These are phyloP conservation scores for Ephestia elutella DNA, from an alignment of 1,140 invertebrate species.

Conservation along the genomic window DNA sequence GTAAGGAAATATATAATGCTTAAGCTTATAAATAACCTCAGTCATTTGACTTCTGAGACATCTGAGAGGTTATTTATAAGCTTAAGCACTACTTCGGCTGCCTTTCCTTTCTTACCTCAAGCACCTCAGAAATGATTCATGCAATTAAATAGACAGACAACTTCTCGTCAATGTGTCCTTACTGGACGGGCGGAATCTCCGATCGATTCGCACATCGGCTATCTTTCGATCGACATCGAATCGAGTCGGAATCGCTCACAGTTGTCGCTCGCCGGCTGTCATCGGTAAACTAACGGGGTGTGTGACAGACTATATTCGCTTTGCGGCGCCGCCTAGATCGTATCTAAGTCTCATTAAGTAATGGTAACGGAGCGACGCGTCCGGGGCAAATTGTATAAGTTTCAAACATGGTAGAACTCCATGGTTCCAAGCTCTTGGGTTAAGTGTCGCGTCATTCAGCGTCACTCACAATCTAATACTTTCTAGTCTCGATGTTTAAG, in stretches of 20 bases:
- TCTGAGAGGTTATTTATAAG: no score
- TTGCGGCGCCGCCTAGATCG: conserved; percentile 44
- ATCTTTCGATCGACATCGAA: conserved; percentile 30
- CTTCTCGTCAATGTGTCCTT: conserved; percentile 13
- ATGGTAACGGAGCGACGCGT: conserved; percentile 55
- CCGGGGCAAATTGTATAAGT: conserved; percentile 49
- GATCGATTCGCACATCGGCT: conserved; percentile 37
- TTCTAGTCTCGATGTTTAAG: neutral
- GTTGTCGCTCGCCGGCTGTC: conserved; percentile 47
- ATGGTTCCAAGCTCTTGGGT: no score
- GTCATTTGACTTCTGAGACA: no score
- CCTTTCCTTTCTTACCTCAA: no score
- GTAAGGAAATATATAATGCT: no score
- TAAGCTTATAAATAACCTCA: no score
- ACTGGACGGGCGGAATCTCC: conserved; percentile 16
- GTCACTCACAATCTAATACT: neutral
- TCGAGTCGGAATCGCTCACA: conserved; percentile 23
- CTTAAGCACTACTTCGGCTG: no score
- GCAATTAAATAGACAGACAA: neutral
- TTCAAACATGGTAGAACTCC: neutral
- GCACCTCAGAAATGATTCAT: neutral
- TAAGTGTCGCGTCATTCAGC: neutral
- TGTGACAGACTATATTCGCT: conserved; percentile 28
- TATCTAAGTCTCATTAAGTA: conserved; percentile 62
- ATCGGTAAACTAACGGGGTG: conserved; percentile 39